These are phyloP conservation scores for Copsychus sechellarum DNA, from an alignment of 2,113 vertebrate species.

Conservation along the genomic window DNA sequence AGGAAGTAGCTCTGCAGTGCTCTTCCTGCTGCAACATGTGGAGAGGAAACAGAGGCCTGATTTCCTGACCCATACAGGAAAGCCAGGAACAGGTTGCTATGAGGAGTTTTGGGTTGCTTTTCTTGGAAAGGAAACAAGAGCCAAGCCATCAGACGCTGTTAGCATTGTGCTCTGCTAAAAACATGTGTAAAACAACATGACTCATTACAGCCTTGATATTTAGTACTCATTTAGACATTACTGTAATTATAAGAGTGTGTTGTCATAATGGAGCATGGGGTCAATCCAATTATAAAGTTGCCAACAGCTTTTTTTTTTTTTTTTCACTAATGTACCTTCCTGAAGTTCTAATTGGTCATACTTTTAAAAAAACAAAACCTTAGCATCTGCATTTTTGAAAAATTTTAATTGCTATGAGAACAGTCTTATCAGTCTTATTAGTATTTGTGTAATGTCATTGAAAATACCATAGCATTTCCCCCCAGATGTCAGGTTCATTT, in stretches of 20 bases:
- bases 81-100: conserved; percentile 77
- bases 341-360: not conserved
- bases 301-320: not conserved
- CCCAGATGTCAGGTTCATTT: conserved; percentile 40
- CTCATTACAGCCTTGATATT: not conserved
- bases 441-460: conserved; percentile 9
- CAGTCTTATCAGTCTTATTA: not conserved
- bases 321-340: not conserved
- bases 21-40: conserved; percentile 77
- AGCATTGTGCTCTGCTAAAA: conserved; percentile 48
- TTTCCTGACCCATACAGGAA: conserved; percentile 81
- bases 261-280: not conserved
- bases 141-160: conserved; percentile 62
- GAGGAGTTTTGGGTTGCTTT: conserved; percentile 68
- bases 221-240: conserved; percentile 16
- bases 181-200: conserved; percentile 43
- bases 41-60: conserved; percentile 77
- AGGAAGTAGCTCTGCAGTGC: conserved; percentile 78
- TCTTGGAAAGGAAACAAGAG: conserved; percentile 77
- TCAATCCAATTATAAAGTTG: conserved; percentile 43
- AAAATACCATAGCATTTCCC: conserved; percentile 30
- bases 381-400: conserved; percentile 18
- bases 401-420: conserved; percentile 4
- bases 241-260: conserved; percentile 22
- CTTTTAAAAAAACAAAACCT: conserved; percentile 10